phyloP scores from a whole-genome alignment of 2,888 invertebrate species.

The Drosophila flavopinicola region DNA sequence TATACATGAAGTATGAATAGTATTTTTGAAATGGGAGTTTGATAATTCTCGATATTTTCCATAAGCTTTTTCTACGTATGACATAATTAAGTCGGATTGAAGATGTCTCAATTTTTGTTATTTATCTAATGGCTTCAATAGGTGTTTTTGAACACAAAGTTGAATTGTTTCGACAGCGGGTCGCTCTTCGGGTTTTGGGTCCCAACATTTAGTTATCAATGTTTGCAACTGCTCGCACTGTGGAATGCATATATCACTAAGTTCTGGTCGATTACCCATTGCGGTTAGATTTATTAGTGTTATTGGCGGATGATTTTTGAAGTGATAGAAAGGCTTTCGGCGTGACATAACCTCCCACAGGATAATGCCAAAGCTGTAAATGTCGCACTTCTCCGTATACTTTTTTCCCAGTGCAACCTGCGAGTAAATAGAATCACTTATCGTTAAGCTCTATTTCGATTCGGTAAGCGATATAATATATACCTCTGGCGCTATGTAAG shows the following conservation, averaged over 20 bases:
- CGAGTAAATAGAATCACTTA: not conserved
- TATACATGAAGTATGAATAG: too few relatives aligned
- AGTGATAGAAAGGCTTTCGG: conserved; percentile 15
- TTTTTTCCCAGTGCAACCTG: not conserved
- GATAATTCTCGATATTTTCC: too few relatives aligned
- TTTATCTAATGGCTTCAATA: too few relatives aligned
- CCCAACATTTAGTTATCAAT: conserved; percentile 17
- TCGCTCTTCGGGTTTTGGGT: not conserved
- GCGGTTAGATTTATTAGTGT: not conserved
- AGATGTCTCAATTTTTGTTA: too few relatives aligned
- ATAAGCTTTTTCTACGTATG: too few relatives aligned
- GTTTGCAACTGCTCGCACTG: not conserved
- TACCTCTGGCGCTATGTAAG: conserved; percentile 34
- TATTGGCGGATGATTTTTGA: not conserved
- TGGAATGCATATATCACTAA: not conserved
- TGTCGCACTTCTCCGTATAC: conserved; percentile 22
- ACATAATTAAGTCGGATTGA: too few relatives aligned
- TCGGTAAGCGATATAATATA: not conserved
- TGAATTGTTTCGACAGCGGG: not conserved
- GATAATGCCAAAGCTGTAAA: conserved; percentile 31
- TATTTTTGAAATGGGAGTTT: too few relatives aligned
- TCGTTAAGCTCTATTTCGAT: not conserved
- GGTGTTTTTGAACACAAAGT: too few relatives aligned
- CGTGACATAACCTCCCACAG: conserved; percentile 18
- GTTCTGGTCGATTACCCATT: not conserved